Percentiles rank a stretch among this genome's conserved stretches.
phyloP scores from a whole-genome alignment of 2,888 invertebrate genomes.

The Seira sanloemensis region DNA sequence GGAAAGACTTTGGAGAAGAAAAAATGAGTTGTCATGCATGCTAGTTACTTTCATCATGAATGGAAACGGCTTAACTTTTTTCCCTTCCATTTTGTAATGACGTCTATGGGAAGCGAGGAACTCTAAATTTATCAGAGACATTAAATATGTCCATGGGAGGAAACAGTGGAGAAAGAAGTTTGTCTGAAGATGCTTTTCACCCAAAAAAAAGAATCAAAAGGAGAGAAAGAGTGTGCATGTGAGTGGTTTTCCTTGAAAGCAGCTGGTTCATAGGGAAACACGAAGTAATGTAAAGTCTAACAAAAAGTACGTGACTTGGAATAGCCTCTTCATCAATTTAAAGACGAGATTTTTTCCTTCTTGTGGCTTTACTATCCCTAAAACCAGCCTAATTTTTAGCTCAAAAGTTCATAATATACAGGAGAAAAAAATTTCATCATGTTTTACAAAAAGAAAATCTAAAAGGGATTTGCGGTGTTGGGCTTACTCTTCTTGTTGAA shows the following conservation, averaged over 20 bases:
- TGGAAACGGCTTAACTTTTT: slow-evolving; percentile 3
- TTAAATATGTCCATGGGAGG: background rate
- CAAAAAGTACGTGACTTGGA: background rate
- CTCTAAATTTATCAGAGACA: slow-evolving; percentile 17
- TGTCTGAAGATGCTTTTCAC: slow-evolving; percentile 7
- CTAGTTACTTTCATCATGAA: background rate
- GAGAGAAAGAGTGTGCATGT: background rate
- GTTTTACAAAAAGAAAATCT: background rate
- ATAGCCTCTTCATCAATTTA: slow-evolving; percentile 3
- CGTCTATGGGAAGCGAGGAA: background rate
- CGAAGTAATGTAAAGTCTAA: background rate
- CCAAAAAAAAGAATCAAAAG: background rate
- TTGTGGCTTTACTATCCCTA: background rate
- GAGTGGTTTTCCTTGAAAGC: background rate
- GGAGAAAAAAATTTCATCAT: background rate
- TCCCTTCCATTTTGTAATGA: slow-evolving; percentile 2
- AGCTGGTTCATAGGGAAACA: too few species aligned
- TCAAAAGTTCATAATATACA: slow-evolving; percentile 1
- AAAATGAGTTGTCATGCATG: slow-evolving; percentile 8
- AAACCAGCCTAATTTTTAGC: background rate
- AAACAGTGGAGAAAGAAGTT: background rate
- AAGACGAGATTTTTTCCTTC: background rate
- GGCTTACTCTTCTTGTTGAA: slow-evolving; percentile 69
- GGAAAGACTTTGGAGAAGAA: background rate
- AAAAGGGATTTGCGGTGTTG: too few species aligned